phyloP scores from a whole-genome alignment of 2,888 invertebrate genomes.

The Melitaea athalia region DNA sequence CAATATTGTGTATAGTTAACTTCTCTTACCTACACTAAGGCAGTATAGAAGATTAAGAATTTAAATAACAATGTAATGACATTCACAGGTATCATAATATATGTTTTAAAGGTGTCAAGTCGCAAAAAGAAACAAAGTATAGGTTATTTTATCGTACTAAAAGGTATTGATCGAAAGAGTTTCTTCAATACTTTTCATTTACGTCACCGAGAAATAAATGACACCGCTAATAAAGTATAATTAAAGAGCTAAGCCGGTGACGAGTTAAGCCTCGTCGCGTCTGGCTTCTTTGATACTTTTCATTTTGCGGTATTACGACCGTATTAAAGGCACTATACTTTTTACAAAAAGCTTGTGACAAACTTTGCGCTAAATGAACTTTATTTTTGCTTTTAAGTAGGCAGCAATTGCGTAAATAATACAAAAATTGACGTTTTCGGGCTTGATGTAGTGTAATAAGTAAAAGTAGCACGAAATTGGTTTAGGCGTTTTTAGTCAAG shows the following conservation, averaged over 20 bases:
- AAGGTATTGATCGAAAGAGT: neutral
- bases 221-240: neutral
- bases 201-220: neutral
- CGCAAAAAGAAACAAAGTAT: too few relatives aligned
- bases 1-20: too few relatives aligned
- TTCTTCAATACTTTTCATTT: conserved; percentile 1
- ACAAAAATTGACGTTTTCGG: too few relatives aligned
- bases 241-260: conserved; percentile 11
- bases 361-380: neutral
- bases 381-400: neutral
- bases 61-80: too few relatives aligned
- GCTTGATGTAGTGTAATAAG: too few relatives aligned
- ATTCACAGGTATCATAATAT: too few relatives aligned
- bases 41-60: too few relatives aligned
- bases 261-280: neutral
- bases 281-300: conserved; percentile 11
- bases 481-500: too few relatives aligned
- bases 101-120: too few relatives aligned
- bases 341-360: neutral
- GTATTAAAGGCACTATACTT: neutral
- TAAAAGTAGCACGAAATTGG: too few relatives aligned
- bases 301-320: conserved; percentile 2
- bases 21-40: too few relatives aligned
- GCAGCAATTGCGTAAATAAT: too few relatives aligned
- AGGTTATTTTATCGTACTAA: neutral